Evolutionary conservation across 2,797 vertebrate genomes (phyloP).

Genomic region (Acanthurus lineatus): DNA sequence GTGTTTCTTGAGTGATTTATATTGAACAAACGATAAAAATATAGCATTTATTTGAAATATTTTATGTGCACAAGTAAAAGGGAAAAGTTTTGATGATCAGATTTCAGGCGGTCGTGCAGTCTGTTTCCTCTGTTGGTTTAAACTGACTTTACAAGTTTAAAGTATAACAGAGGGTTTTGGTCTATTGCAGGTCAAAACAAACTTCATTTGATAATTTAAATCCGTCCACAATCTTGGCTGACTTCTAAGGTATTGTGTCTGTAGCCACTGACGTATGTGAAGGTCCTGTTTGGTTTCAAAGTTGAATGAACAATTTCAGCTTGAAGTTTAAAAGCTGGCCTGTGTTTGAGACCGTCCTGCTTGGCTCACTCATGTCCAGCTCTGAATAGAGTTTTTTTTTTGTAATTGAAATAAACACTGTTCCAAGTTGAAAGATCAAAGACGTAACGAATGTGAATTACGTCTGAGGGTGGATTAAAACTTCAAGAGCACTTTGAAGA

Average conservation of each 20-base stretch:
- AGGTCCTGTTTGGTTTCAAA: slow-evolving; percentile 22
- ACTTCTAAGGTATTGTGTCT: slow-evolving; percentile 10
- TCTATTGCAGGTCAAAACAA: slow-evolving; percentile 20
- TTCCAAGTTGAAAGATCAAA: slow-evolving; percentile 15
- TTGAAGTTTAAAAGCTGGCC: background rate
- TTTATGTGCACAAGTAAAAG: background rate
- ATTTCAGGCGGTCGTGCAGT: background rate
- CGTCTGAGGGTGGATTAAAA: background rate
- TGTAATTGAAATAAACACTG: background rate
- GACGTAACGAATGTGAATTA: slow-evolving; percentile 7
- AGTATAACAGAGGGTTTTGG: background rate
- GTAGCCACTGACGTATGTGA: background rate
- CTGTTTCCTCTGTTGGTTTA: background rate
- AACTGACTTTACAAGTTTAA: background rate
- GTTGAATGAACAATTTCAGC: background rate
- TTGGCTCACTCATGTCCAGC: background rate
- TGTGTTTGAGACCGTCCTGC: background rate
- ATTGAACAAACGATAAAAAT: background rate
- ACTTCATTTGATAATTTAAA: background rate
- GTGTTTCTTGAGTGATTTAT: background rate
- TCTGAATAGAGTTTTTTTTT: background rate
- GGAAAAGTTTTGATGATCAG: background rate
- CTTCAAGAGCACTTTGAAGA: slow-evolving; percentile 17
- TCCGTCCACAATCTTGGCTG: slow-evolving; percentile 4
- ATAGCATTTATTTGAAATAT: background rate